These are phyloP conservation scores for Aproaerema taeniolella DNA, from an alignment of 2,888 invertebrate genomes.

Conservation along the genomic window DNA sequence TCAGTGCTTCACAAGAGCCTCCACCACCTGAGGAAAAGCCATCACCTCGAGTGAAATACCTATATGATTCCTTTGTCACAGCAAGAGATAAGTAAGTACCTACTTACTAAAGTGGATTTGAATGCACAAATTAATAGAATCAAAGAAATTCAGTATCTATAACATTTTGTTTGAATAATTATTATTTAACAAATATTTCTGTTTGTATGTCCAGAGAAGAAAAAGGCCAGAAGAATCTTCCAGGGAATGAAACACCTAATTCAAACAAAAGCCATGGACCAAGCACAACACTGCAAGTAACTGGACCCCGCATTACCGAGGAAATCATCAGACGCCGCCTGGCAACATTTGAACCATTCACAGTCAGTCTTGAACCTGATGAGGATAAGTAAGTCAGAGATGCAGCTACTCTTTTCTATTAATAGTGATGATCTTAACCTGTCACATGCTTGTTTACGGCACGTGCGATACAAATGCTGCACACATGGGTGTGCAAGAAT, in stretches of 20 bases:
- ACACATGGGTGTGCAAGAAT: too few relatives aligned
- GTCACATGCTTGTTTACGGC: too few relatives aligned
- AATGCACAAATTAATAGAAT: neutral
- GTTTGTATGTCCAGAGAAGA: slow-evolving; percentile 50
- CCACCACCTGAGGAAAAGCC: slow-evolving; percentile 84
- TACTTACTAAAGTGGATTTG: neutral
- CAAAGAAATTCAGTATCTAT: neutral
- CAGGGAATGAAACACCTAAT: slow-evolving; percentile 38
- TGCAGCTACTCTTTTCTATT: too few relatives aligned
- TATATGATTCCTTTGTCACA: slow-evolving; percentile 76
- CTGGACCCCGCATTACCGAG: slow-evolving; percentile 57
- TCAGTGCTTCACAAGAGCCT: slow-evolving; percentile 89
- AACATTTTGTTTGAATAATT: too few relatives aligned
- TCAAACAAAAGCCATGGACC: slow-evolving; percentile 27
- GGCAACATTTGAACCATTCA: slow-evolving; percentile 62
- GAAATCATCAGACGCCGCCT: slow-evolving; percentile 59
- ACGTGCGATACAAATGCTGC: too few relatives aligned
- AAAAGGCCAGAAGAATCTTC: slow-evolving; percentile 34
- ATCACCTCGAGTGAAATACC: slow-evolving; percentile 78
- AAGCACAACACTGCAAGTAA: slow-evolving; percentile 48
- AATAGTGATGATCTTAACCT: slow-evolving; percentile 12
- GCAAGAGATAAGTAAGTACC: slow-evolving; percentile 64
- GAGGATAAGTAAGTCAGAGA: slow-evolving; percentile 66
- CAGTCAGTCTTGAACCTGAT: slow-evolving; percentile 53
- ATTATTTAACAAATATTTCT: neutral